phyloP scores from a whole-genome alignment of 2,797 vertebrate genomes.

The Trematomus bernacchii region DNA sequence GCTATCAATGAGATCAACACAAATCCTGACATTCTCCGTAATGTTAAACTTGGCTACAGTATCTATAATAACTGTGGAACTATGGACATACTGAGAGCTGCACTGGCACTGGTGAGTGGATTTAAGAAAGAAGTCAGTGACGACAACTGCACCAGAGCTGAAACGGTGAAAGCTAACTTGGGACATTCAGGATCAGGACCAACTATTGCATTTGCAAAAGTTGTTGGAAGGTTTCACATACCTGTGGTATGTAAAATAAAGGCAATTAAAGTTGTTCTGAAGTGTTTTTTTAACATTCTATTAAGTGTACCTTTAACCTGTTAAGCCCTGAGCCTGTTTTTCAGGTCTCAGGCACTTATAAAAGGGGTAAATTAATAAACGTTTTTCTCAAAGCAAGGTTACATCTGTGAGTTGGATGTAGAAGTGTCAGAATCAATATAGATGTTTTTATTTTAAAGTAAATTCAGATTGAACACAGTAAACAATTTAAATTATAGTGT shows the following conservation, averaged over 20 bases:
- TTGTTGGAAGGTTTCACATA: constrained; percentile 81
- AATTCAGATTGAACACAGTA: too few species aligned
- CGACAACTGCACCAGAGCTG: constrained; percentile 68
- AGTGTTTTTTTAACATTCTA: background rate
- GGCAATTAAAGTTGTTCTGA: background rate
- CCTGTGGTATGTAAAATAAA: constrained; percentile 82
- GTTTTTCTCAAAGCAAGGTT: too few species aligned
- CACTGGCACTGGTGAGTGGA: constrained; percentile 78
- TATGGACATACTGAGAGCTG: constrained; percentile 83
- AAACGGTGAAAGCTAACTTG: constrained; percentile 80
- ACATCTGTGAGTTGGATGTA: too few species aligned
- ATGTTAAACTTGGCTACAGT: constrained; percentile 81
- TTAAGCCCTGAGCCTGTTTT: too few species aligned
- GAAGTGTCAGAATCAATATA: too few species aligned
- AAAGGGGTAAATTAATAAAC: too few species aligned
- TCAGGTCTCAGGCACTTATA: too few species aligned
- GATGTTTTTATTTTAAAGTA: too few species aligned
- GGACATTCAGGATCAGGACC: constrained; percentile 87
- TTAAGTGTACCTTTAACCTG: background rate
- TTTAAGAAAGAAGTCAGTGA: constrained; percentile 45
- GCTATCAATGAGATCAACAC: constrained; percentile 86
- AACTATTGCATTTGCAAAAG: constrained; percentile 81
- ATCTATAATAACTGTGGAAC: constrained; percentile 84
- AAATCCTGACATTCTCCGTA: constrained; percentile 71
- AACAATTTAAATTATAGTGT: too few species aligned